phyloP scores from a whole-genome alignment of 2,113 vertebrate species.

The Ivindomyrus marchei region DNA sequence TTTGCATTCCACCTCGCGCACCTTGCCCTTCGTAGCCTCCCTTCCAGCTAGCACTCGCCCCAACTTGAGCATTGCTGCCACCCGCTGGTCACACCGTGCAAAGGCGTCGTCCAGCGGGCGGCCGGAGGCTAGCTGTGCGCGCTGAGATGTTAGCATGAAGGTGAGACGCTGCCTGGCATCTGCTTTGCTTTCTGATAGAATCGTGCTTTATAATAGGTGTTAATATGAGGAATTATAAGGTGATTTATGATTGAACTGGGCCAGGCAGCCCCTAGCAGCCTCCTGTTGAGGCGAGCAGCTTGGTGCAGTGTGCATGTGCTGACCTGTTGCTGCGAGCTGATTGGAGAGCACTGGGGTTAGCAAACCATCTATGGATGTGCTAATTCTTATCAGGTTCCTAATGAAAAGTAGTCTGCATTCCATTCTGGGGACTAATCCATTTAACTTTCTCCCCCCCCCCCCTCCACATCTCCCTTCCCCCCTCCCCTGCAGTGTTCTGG shows the following conservation, averaged over 20 bases:
- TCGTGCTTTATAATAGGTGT: not conserved
- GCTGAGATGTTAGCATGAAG: not conserved
- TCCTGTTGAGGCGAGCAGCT: not conserved
- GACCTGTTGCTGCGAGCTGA: not conserved
- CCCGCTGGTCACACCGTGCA: constrained; percentile 21
- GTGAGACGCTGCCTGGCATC: not conserved
- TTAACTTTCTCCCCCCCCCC: constrained; percentile 15
- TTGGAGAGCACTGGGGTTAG: not conserved
- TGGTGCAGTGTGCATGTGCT: not conserved
- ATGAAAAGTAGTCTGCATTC: not conserved
- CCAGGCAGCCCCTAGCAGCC: not conserved
- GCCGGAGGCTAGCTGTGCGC: not conserved
- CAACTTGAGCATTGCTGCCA: constrained; percentile 33
- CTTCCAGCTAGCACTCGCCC: not conserved
- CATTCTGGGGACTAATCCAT: constrained; percentile 7
- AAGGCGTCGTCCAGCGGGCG: not conserved
- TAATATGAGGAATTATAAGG: not conserved
- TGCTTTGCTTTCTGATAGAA: not conserved
- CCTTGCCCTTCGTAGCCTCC: not conserved
- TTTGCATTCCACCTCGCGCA: not conserved
- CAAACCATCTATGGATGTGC: not conserved
- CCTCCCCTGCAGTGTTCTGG: constrained; percentile 49
- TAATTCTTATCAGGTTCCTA: not conserved
- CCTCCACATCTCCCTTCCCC: not conserved
- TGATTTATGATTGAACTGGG: not conserved